Evolutionary conservation across 2,888 invertebrate species (phyloP), one percentile per base, ranked within the genome.

Genomic region (Caenorhabditis uteleia): DNA sequence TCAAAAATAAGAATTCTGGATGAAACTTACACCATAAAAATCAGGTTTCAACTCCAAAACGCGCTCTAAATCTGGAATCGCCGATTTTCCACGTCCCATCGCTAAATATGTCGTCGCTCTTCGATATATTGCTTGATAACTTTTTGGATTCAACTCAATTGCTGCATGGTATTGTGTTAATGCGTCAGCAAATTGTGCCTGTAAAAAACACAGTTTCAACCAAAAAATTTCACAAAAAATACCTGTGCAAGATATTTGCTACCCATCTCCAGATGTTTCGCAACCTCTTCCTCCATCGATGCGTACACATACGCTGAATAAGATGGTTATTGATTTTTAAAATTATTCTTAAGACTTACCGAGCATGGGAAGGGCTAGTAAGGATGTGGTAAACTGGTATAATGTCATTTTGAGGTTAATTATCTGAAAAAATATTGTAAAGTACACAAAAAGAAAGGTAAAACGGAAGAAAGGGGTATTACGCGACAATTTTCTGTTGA

Each of bases 101-200:
- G 75, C 75, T 45, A 76, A 50, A 38, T 70, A 74, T 10, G 70
- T 68, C 0, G 76, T 76, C 1, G 76, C 76, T 31, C 76, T 38
- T 33, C 93, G 91, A 85, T 92, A 98, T 84, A 92, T 92, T 48
- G 94, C 94, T 84, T 97, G 88, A 86, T 95, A 98, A 86, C 97
- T 95, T 71, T 88, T 88, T 34, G 95, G 92, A 86, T 98, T 97
- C 14, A 91, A 92, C 87, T 97, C 95, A 78, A 98, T 92, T 77
- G 97, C 98, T 65, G 93, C 91, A 87, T 98, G 95, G 86, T 94
- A 98, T 84, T 98, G 95, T 61, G 92, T 91, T 46, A 99, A 86
- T 10, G 98, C 97, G 87, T 98, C 97, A 43, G 92, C 90, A 68
- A 95, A 88, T 84, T 97, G 94, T 29, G 95, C 95, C 74, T 74